Conservation (phyloP, 2,113 vertebrate species). For the rabbit (Oryctolagus cuniculus) region DNA sequence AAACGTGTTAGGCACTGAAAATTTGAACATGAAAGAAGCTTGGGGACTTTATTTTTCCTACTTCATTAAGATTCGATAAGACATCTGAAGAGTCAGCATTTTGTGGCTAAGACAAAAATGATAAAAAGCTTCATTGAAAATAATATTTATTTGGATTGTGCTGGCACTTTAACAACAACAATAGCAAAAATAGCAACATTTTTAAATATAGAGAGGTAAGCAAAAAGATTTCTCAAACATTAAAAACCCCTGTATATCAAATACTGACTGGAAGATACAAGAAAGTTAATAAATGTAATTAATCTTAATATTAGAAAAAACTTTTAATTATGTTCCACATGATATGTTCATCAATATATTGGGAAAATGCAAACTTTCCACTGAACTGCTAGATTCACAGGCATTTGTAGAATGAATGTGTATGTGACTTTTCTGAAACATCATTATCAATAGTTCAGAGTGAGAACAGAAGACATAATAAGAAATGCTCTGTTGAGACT, state of each 20-base stretch:
- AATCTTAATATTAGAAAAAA: neutral
- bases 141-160: neutral
- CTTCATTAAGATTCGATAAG: neutral
- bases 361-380: slow-evolving; percentile 33
- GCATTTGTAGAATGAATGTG: slow-evolving; percentile 8
- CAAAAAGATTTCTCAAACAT: neutral
- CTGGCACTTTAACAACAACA: neutral
- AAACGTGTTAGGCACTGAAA: neutral
- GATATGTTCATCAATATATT: neutral
- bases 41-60: neutral
- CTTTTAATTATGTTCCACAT: neutral
- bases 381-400: neutral
- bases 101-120: neutral
- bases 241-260: neutral
- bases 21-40: neutral
- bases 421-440: slow-evolving; percentile 31
- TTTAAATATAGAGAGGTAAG: neutral
- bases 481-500: slow-evolving; percentile 61
- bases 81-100: neutral
- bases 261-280: neutral
- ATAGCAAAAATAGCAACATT: neutral
- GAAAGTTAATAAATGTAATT: neutral
- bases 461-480: slow-evolving; percentile 65
- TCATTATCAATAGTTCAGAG: slow-evolving; percentile 58
- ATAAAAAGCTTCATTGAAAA: neutral